Evolutionary conservation across 35 echinoderm and acorn worm genomes (phyloP).

Genomic region (Stichopus chloronotus): DNA sequence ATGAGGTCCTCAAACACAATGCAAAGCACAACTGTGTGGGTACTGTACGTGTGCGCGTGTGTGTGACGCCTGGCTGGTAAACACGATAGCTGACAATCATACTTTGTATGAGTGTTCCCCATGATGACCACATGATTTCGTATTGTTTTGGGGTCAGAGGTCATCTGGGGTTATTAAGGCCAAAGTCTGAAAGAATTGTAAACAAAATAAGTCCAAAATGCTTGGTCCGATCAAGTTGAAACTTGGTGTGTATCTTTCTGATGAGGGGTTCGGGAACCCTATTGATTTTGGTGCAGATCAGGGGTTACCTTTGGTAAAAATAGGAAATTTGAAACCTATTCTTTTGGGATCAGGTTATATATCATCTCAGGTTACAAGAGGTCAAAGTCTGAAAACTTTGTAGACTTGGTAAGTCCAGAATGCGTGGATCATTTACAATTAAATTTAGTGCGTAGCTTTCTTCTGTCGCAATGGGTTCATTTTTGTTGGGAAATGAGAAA

Average conservation of each 20-base stretch:
- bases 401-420: neutral
- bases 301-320: neutral
- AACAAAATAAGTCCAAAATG: neutral
- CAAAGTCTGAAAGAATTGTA: constrained; percentile 14
- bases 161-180: too few relatives aligned
- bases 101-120: neutral
- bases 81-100: neutral
- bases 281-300: too few relatives aligned
- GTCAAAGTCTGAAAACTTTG: constrained; percentile 14
- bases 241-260: neutral
- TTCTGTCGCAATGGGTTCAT: neutral
- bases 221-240: neutral
- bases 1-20: neutral
- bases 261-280: neutral
- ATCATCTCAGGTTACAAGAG: neutral
- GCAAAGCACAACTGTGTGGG: neutral
- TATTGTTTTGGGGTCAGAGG: too few relatives aligned
- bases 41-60: too few relatives aligned
- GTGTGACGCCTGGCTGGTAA: neutral
- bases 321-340: constrained; percentile 14
- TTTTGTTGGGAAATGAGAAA: neutral
- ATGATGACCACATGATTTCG: constrained; percentile 1
- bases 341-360: neutral
- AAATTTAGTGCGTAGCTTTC: neutral
- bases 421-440: neutral